Conservation (phyloP, 2,113 vertebrate species). For the Pagrus major region DNA sequence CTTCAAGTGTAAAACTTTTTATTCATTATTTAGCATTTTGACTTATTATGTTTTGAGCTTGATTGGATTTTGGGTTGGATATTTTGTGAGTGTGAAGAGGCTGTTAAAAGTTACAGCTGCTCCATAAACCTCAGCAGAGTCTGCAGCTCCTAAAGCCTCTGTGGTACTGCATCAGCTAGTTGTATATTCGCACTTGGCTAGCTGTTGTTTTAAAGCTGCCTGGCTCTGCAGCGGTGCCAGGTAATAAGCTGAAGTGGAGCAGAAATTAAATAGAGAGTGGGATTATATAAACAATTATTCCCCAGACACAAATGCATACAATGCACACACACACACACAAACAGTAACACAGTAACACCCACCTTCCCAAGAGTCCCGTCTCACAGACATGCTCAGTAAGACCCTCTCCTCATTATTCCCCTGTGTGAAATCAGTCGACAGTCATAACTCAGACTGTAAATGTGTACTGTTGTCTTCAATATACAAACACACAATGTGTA, state of each 20-base stretch:
- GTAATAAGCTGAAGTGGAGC: conserved; percentile 50
- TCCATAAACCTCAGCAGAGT: conserved; percentile 26
- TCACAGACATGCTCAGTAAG: conserved; percentile 52
- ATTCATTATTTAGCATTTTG: background rate
- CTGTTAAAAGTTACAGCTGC: conserved; percentile 25
- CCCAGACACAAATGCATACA: conserved; percentile 34
- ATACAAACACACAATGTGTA: background rate
- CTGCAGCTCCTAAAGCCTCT: conserved; percentile 26
- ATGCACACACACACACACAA: background rate
- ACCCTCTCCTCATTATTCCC: conserved; percentile 63
- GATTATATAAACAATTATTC: conserved; percentile 63
- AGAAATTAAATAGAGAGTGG: conserved; percentile 44
- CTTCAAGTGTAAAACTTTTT: background rate
- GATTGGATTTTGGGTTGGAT: conserved; percentile 4
- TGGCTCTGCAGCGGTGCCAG: conserved; percentile 47
- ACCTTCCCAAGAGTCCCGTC: conserved; percentile 39
- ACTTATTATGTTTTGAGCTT: conserved; percentile 2
- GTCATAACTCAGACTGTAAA: conserved; percentile 32
- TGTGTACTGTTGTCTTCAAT: background rate
- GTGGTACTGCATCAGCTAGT: conserved; percentile 39
- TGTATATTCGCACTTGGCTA: conserved; percentile 36
- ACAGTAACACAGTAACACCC: conserved; percentile 9
- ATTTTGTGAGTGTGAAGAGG: background rate
- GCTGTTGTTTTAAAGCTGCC: conserved; percentile 37
- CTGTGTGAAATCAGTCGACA: conserved; percentile 51